phyloP scores from a whole-genome alignment of 2,797 vertebrate species.

The Gobionotothen gibberifrons region DNA sequence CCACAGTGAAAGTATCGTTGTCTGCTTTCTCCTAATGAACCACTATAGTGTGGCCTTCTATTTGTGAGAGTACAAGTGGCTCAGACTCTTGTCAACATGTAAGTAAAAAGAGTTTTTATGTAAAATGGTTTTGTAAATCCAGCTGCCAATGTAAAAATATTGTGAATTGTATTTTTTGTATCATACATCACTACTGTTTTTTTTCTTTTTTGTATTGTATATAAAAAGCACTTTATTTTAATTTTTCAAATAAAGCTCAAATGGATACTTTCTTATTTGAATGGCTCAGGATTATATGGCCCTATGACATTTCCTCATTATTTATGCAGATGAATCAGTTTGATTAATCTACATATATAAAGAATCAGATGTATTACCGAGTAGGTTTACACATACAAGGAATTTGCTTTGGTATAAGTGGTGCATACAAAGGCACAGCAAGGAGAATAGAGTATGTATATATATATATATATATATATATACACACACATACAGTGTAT shows the following conservation, averaged over 20 bases:
- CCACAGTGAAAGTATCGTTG: slow-evolving; percentile 66
- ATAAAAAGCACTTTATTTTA: slow-evolving; percentile 90
- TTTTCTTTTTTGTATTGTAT: slow-evolving; percentile 83
- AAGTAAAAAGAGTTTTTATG: slow-evolving; percentile 73
- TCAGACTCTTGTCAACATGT: slow-evolving; percentile 74
- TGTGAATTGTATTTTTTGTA: slow-evolving; percentile 87
- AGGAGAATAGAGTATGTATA: too few relatives aligned
- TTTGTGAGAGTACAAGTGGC: slow-evolving; percentile 74
- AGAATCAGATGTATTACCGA: too few relatives aligned
- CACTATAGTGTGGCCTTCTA: slow-evolving; percentile 75
- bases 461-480: too few relatives aligned
- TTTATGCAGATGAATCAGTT: not conserved
- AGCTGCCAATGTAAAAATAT: slow-evolving; percentile 86
- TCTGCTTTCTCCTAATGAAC: slow-evolving; percentile 67
- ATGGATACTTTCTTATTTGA: slow-evolving; percentile 66
- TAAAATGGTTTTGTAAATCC: slow-evolving; percentile 86
- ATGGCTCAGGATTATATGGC: slow-evolving; percentile 14
- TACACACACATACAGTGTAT: too few relatives aligned
- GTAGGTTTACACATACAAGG: too few relatives aligned
- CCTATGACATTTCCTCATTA: not conserved
- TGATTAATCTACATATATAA: not conserved
- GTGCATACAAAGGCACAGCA: too few relatives aligned
- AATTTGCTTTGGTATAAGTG: too few relatives aligned
- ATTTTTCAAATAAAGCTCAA: slow-evolving; percentile 87
- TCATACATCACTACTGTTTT: slow-evolving; percentile 84